These are phyloP conservation scores for Morus bassanus DNA, from an alignment of 2,797 vertebrate species.

Conservation along the genomic window DNA sequence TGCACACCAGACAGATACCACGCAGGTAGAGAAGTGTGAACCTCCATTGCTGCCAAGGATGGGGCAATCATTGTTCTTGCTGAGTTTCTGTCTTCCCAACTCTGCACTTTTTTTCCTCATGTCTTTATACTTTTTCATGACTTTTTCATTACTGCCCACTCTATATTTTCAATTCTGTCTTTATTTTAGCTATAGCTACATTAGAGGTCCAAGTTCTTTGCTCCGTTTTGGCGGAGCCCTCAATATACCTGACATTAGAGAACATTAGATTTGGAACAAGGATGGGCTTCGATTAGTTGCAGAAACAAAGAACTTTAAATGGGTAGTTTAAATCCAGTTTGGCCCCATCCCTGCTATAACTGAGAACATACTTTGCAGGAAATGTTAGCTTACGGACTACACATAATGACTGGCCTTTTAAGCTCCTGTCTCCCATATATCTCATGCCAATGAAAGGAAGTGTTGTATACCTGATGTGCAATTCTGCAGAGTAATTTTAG, in stretches of 20 bases:
- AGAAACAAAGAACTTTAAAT: not conserved
- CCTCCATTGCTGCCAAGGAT: not conserved
- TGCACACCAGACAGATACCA: not conserved
- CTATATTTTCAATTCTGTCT: not conserved
- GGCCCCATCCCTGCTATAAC: not conserved
- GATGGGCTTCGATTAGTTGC: not conserved
- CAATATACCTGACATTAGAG: not conserved
- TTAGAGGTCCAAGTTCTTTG: not conserved
- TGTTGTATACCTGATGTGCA: not conserved
- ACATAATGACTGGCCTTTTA: not conserved
- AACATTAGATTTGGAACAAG: not conserved
- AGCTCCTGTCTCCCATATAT: not conserved
- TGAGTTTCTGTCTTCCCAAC: not conserved
- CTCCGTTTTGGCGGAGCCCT: not conserved
- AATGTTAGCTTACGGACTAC: not conserved
- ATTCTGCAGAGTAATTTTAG: conserved; percentile 5
- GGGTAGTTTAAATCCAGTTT: not conserved
- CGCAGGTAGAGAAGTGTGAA: not conserved
- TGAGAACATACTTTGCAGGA: not conserved
- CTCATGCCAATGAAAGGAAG: not conserved
- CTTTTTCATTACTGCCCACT: not conserved
- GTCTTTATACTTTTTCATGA: not conserved
- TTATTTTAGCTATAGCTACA: not conserved
- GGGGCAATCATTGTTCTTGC: not conserved
- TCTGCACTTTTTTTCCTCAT: not conserved